Base-by-base conservation (phyloP, 2,113 vertebrate species). In the Cebidichthys violaceus region DNA sequence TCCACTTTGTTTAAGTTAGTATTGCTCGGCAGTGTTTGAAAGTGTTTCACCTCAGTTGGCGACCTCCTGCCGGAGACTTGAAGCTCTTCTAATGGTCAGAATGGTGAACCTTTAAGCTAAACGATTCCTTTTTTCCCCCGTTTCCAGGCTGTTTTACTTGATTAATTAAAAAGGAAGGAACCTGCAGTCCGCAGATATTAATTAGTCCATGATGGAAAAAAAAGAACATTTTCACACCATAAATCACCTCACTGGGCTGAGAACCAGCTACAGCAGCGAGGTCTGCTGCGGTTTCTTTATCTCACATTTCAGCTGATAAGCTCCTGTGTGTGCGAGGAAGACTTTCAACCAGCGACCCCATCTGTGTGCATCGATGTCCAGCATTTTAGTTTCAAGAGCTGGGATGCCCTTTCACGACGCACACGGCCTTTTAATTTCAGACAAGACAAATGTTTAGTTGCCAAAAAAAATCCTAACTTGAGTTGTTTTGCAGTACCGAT, bases 81-180 rank as follows among this genome's bases (percentile, higher is more conserved):
- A 60, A 68, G 31, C 31, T 18, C 2, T 2, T 68, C 37, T 55
- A 72, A 62, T 70, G 77, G 77, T 70, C 33, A 88, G 69, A 27
- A 83, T 9, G 15, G n/a, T 22, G 9, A 71, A 66, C 41, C 62
- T 69, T 73, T 20, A 45, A 67, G 65, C 18, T 66, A 64, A 71
- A 79, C 2, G 2, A 6, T 68, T 70, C 65, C 59, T 77, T 54
- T 67, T 70, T 76, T 71, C 24, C n/a, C n/a, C n/a, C 7, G 2
- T 70, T 81, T 70, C 69, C 71, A 45, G 41, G 2, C 41, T 52
- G 24, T 72, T 76, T 52, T 61, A 54, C 59, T 75, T 77, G 59
- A 85, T 83, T 82, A 64, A 88, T 83, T 85, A 86, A 73, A 73
- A 73, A 27, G 29, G 22, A 50, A 35, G 27, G 47, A 79, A 77